Percentiles rank a stretch among this genome's conserved stretches.
Conservation (phyloP, 2,113 vertebrate species). For the Apodemus sylvaticus region DNA sequence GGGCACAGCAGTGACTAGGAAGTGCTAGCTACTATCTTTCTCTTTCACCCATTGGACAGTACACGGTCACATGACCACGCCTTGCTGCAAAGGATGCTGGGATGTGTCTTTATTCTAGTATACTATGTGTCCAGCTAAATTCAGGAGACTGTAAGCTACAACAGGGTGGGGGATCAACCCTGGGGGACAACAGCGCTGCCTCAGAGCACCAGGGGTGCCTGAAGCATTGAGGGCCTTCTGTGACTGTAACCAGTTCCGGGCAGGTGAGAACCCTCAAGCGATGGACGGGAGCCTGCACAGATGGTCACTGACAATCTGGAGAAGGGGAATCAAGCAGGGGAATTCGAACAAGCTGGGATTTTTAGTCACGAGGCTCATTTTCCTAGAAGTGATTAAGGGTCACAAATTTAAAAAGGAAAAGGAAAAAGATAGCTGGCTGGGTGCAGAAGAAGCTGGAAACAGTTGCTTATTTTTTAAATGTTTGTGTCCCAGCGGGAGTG, state of each 20-base stretch:
- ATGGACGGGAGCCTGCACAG: too few species aligned
- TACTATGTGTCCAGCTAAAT: rapidly evolving
- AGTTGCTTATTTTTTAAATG: background rate
- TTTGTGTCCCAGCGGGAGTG: background rate
- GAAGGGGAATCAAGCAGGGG: background rate
- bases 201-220: background rate
- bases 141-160: rapidly evolving
- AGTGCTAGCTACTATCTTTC: background rate
- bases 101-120: background rate
- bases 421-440: background rate
- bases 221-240: background rate
- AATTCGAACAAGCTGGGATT: background rate
- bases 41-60: background rate
- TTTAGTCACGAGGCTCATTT: background rate
- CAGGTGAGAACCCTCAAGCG: background rate
- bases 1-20: background rate
- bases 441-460: background rate
- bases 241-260: background rate
- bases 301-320: too few species aligned
- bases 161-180: too few species aligned
- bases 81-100: background rate
- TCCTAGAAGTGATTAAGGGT: background rate
- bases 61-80: background rate
- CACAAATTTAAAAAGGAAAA: too few species aligned
- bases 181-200: background rate